Percentiles rank a stretch among this genome's conserved stretches.
phyloP scores from a whole-genome alignment of 2,113 vertebrate genomes.

The Tetrao urogallus region DNA sequence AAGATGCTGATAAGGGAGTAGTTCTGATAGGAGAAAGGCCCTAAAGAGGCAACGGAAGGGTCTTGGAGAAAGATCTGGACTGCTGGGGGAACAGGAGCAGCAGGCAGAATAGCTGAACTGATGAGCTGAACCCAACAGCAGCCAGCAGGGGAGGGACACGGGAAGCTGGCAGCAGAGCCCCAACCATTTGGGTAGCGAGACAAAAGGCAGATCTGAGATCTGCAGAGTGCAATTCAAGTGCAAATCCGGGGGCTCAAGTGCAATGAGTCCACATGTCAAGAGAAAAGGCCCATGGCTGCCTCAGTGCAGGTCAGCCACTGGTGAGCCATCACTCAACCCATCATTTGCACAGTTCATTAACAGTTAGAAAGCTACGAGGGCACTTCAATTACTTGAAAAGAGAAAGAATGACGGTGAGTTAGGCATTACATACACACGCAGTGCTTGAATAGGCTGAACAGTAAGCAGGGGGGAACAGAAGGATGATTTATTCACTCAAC shows the following conservation, averaged over 20 bases:
- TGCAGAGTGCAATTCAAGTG: not conserved
- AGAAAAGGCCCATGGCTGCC: not conserved
- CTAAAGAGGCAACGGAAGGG: not conserved
- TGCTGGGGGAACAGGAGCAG: not conserved
- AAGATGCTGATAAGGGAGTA: not conserved
- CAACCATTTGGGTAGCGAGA: not conserved
- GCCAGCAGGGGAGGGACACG: not conserved
- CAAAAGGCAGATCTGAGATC: not conserved
- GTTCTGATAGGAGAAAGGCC: not conserved
- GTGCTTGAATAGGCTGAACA: not conserved
- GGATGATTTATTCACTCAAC: not conserved
- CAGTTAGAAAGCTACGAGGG: not conserved
- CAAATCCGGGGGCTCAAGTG: not conserved
- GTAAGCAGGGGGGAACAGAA: not conserved
- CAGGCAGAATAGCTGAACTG: fast-evolving
- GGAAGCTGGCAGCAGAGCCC: not conserved
- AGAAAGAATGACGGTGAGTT: not conserved
- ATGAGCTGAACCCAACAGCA: fast-evolving
- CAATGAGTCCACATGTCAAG: not conserved
- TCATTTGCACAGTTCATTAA: not conserved
- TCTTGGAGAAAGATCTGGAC: not conserved
- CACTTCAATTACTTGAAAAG: not conserved
- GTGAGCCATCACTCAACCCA: not conserved
- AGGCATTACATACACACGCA: too few species aligned
- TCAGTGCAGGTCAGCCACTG: fast-evolving